Evolutionary conservation across 2,797 vertebrate genomes (phyloP).

Genomic region (Characodon lateralis): DNA sequence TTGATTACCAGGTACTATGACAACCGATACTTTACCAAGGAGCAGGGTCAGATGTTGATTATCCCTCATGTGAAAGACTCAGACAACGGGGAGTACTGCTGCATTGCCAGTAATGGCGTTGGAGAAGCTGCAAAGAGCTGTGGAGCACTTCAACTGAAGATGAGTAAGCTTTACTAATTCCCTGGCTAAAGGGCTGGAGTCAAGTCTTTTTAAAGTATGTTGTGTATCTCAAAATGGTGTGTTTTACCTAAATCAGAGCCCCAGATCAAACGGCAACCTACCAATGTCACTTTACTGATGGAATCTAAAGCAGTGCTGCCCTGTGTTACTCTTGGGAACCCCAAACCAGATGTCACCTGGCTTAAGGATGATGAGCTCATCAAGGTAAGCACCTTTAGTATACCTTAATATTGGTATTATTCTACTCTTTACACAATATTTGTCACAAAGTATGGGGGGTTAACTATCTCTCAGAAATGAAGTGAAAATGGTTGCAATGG

Average conservation of each 20-base stretch:
- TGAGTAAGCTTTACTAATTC: conserved; percentile 86
- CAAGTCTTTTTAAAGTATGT: neutral
- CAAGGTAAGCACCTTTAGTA: conserved; percentile 76
- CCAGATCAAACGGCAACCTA: conserved; percentile 93
- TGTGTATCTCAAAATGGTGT: neutral
- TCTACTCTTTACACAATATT: neutral
- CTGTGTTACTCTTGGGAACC: conserved; percentile 93
- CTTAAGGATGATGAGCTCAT: conserved; percentile 92
- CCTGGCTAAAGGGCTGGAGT: neutral
- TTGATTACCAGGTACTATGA: conserved; percentile 86
- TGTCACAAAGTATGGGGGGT: neutral
- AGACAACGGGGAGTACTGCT: conserved; percentile 95
- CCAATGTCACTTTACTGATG: conserved; percentile 88
- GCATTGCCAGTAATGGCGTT: conserved; percentile 88
- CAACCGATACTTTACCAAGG: conserved; percentile 87
- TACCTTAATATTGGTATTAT: neutral
- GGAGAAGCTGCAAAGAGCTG: conserved; percentile 91
- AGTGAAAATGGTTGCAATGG: neutral
- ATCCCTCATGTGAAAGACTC: conserved; percentile 90
- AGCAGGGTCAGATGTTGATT: conserved; percentile 91
- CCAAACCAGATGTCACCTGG: conserved; percentile 95
- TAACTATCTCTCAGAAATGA: neutral
- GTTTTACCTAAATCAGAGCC: conserved; percentile 82
- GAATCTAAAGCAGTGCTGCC: conserved; percentile 94
- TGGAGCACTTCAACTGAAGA: conserved; percentile 97